Evolutionary conservation across 1,140 invertebrate genomes (phyloP).

Genomic region (Camponotus pennsylvanicus): DNA sequence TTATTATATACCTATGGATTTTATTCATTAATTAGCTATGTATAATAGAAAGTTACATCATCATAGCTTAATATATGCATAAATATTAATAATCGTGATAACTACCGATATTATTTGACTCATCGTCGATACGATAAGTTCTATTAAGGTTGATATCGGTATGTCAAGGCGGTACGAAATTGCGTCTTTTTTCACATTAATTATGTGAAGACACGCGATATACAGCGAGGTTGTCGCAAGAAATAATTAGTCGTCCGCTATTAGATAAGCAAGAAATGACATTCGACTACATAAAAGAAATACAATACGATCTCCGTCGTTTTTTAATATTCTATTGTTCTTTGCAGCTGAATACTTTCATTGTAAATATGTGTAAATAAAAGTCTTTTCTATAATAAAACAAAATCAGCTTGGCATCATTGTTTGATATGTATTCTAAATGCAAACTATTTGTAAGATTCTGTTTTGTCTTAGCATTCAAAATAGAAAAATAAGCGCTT

Average conservation of each 20-base stretch:
- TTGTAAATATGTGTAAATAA: neutral
- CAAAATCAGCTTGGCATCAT: neutral
- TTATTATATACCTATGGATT: neutral
- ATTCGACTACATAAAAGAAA: conserved; percentile 19
- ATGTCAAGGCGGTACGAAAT: conserved; percentile 18
- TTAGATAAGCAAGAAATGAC: neutral
- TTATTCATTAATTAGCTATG: neutral
- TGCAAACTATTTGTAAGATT: conserved; percentile 17
- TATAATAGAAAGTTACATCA: neutral
- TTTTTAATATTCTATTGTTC: neutral
- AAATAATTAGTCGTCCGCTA: conserved; percentile 11
- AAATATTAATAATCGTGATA: neutral
- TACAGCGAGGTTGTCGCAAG: neutral
- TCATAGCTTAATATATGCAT: conserved; percentile 16
- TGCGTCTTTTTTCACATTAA: neutral
- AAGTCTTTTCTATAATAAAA: neutral
- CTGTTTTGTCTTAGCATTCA: conserved; percentile 1
- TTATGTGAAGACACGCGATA: neutral
- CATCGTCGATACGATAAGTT: conserved; percentile 3
- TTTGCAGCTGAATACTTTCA: neutral
- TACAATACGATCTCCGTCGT: neutral
- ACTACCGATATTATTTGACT: conserved; percentile 30
- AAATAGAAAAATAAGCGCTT: neutral
- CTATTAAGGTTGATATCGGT: neutral
- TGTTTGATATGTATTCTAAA: neutral